These are phyloP conservation scores for Corydoras maculifer DNA, from an alignment of 2,113 vertebrate species.

Conservation along the genomic window DNA sequence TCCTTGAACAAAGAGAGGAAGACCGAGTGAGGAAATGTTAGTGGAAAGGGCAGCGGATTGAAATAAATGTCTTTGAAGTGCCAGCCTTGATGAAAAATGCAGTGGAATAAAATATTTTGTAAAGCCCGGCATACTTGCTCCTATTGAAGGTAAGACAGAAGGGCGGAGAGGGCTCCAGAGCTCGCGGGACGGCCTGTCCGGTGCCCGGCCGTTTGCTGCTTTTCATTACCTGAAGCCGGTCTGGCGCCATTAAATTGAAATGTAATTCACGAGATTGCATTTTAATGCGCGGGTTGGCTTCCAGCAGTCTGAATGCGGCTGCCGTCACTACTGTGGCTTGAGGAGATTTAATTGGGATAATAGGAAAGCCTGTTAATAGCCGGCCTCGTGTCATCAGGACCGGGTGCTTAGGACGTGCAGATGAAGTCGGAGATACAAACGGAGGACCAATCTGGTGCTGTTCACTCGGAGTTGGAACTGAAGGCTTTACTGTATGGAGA, in stretches of 20 bases:
- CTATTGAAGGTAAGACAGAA: slow-evolving; percentile 23
- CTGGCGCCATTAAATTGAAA: slow-evolving; percentile 66
- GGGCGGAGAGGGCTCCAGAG: slow-evolving; percentile 36
- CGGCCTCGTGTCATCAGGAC: slow-evolving; percentile 24
- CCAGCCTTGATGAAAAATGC: slow-evolving; percentile 22
- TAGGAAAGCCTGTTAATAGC: slow-evolving; percentile 66
- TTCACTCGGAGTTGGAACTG: too few relatives aligned
- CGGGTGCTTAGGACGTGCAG: too few relatives aligned
- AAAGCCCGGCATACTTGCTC: slow-evolving; percentile 19
- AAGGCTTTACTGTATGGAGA: too few relatives aligned
- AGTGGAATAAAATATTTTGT: slow-evolving; percentile 24
- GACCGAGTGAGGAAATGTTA: background rate
- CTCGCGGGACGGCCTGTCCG: too few relatives aligned
- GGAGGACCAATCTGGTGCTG: too few relatives aligned
- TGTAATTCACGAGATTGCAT: slow-evolving; percentile 66
- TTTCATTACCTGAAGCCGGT: slow-evolving; percentile 66
- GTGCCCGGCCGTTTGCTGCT: slow-evolving; percentile 16
- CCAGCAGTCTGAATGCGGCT: slow-evolving; percentile 54
- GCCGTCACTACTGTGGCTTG: slow-evolving; percentile 56
- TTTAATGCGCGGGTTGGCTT: slow-evolving; percentile 64
- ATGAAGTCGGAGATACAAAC: too few relatives aligned
- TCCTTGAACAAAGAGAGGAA: too few relatives aligned
- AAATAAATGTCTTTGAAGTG: slow-evolving; percentile 20
- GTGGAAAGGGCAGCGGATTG: background rate
- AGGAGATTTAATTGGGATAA: slow-evolving; percentile 66